These are phyloP conservation scores for Gandaritis pyraliata DNA, from an alignment of 2,888 invertebrate genomes.

Conservation along the genomic window DNA sequence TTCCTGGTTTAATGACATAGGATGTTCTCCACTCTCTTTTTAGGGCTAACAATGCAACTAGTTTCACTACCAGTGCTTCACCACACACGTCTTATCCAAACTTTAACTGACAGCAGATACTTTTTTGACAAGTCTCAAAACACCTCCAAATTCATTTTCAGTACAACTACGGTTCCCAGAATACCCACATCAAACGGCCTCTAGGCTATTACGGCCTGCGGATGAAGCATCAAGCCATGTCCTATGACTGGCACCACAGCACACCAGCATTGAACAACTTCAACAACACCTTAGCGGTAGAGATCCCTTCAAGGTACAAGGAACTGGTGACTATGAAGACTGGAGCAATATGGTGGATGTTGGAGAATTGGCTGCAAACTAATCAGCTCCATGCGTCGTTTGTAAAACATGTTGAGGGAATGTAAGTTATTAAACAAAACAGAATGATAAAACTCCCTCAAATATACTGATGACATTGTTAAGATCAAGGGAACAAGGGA, in stretches of 20 bases:
- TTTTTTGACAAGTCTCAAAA: background rate
- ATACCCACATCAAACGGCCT: slow-evolving; percentile 42
- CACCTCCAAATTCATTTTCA: slow-evolving; percentile 35
- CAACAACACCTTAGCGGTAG: slow-evolving; percentile 64
- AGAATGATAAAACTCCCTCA: no score
- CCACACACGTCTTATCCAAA: no score
- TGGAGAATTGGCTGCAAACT: slow-evolving; percentile 74
- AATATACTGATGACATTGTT: no score
- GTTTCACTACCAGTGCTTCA: no score
- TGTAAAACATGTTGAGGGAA: slow-evolving; percentile 69
- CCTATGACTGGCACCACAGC: slow-evolving; percentile 64
- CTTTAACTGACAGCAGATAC: no score
- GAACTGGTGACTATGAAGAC: slow-evolving; percentile 73
- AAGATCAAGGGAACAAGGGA: no score
- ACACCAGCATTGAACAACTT: slow-evolving; percentile 66
- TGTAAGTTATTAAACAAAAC: slow-evolving; percentile 43
- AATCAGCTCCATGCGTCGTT: slow-evolving; percentile 66
- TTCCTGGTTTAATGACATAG: no score
- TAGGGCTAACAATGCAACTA: no score
- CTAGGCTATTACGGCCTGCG: slow-evolving; percentile 62
- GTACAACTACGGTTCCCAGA: slow-evolving; percentile 59
- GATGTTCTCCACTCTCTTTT: no score
- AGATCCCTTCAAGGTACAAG: slow-evolving; percentile 66
- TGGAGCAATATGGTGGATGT: slow-evolving; percentile 76
- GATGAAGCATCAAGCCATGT: slow-evolving; percentile 72